phyloP scores from a whole-genome alignment of 1,140 invertebrate species.

The Cydia amplana region DNA sequence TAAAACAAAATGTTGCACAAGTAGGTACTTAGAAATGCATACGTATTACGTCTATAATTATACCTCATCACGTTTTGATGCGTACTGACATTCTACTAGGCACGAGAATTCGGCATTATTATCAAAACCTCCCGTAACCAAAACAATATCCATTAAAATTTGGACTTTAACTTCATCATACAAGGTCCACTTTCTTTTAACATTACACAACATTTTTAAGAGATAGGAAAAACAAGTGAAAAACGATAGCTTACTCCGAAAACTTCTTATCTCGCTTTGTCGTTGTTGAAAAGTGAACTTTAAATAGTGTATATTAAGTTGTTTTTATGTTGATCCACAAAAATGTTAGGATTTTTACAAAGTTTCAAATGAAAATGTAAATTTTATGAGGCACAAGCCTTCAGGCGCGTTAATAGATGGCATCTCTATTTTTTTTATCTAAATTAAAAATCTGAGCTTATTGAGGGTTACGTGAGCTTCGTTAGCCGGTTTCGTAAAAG shows the following conservation, averaged over 20 bases:
- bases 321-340: not conserved
- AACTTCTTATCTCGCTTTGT: not conserved
- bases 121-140: not conserved
- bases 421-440: conserved; percentile 59
- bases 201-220: not conserved
- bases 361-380: conserved; percentile 8
- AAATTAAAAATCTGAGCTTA: conserved; percentile 62
- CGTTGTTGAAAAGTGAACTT: not conserved
- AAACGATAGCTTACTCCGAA: not conserved
- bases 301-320: not conserved
- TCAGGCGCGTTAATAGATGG: conserved; percentile 49
- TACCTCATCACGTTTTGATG: conserved; percentile 6
- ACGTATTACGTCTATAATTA: conserved; percentile 34
- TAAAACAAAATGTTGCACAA: conserved; percentile 12
- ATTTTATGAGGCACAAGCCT: conserved; percentile 34
- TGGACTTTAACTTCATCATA: not conserved
- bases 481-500: conserved; percentile 3
- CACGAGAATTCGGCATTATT: conserved; percentile 33
- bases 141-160: not conserved
- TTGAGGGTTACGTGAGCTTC: conserved; percentile 36
- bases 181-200: not conserved
- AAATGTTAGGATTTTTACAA: not conserved
- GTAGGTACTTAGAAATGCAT: conserved; percentile 10
- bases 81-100: conserved; percentile 1
- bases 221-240: conserved; percentile 7